phyloP scores from a whole-genome alignment of 2,888 invertebrate genomes.

The Melitaea athalia region DNA sequence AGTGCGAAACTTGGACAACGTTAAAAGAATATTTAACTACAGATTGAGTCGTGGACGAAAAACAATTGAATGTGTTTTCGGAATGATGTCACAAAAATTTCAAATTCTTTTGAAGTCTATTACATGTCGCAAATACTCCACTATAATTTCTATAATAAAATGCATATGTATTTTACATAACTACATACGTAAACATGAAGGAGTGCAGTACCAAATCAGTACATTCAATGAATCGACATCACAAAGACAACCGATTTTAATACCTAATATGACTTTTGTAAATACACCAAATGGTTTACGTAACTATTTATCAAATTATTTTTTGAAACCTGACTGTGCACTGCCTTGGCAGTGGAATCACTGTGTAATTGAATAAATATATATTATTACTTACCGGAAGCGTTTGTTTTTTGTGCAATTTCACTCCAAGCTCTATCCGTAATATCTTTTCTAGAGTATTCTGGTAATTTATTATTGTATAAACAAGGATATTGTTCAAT shows the following conservation, averaged over 20 bases:
- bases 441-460: no score
- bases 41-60: constrained; percentile 28
- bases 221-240: neutral
- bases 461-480: no score
- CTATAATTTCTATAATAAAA: constrained; percentile 26
- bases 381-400: no score
- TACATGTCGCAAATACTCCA: constrained; percentile 3
- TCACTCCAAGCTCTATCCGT: no score
- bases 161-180: no score
- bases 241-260: neutral
- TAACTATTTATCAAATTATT: constrained; percentile 33
- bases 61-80: constrained; percentile 35
- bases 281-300: constrained; percentile 11
- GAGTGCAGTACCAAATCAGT: neutral
- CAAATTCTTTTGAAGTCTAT: constrained; percentile 11
- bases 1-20: neutral
- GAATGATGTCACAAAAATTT: constrained; percentile 28
- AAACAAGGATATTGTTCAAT: no score
- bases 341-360: constrained; percentile 34
- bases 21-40: constrained; percentile 30
- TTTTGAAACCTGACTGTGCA: constrained; percentile 25
- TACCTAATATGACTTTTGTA: neutral
- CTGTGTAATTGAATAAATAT: constrained; percentile 9
- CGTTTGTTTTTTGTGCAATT: no score
- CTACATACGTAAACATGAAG: constrained; percentile 10